Evolutionary conservation across 2,888 invertebrate species (phyloP), one percentile per base, ranked within the genome.

Genomic region (Pristionchus entomophagus): DNA sequence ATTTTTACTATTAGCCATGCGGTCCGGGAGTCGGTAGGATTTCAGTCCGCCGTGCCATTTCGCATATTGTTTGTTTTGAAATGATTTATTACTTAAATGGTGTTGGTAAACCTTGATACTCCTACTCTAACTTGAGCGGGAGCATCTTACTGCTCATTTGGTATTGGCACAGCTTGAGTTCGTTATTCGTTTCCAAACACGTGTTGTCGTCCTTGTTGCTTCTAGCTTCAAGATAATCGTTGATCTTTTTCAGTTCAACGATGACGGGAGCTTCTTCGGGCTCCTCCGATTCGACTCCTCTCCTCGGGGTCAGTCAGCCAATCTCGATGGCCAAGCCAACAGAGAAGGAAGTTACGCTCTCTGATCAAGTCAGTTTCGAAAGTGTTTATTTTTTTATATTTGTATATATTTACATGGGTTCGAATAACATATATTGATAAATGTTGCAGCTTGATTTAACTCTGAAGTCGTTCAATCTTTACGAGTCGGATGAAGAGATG

Each of bases 401-500:
- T 56, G 56, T 22, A 45, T 56, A 14, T 56, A 56, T 17, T 56
- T 56, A 35, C 17, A 65, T 35, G 32, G 29, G 2, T 65, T 17
- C 14, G 65, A 14, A 5, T 22, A 59, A 14, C n/a, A 32, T 65
- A 32, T 29, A 32, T 35, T 29, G n/a, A n/a, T n/a, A n/a, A n/a
- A n/a, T n/a, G 22, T 84, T 86, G 41, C 59, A 87, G 87, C 84
- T 92, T 32, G 86, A 87, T 19, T 77, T 77, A 17, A 86, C 87
- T n/a, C 88, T 93, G 35, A 86, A 86, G 22, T 82, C 87, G 22
- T 91, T 88, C 86, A 89, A 91, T 51, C 81, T 91, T 14, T 93
- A 91, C 83, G 93, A 93, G 85, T 89, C 90, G 12, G 89, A 90
- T 12, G 90, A 91, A 29, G 93, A 93, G 86, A 85, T 93, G 65